These are phyloP conservation scores for Bellardia pandia DNA, from an alignment of 2,888 invertebrate species.

Conservation along the genomic window DNA sequence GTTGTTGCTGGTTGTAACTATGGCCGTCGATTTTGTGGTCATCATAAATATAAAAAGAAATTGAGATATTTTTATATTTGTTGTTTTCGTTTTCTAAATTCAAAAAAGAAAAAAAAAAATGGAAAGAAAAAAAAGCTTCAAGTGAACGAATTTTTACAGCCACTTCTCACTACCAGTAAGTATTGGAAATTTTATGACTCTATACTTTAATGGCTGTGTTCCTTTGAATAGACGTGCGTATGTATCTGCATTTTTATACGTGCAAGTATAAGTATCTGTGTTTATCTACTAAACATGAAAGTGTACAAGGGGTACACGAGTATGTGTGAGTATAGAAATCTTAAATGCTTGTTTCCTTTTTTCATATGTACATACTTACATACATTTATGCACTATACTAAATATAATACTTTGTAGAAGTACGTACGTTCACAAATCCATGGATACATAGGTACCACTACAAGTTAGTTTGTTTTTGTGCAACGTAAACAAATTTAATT, in stretches of 20 bases:
- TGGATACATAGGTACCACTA: not conserved
- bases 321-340: constrained; percentile 36
- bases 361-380: constrained; percentile 18
- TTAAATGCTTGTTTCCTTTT: constrained; percentile 72
- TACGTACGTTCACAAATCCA: not conserved
- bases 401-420: constrained; percentile 21
- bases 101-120: not conserved
- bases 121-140: not conserved
- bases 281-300: constrained; percentile 42
- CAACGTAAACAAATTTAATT: constrained; percentile 75
- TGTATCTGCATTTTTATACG: not conserved
- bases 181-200: constrained; percentile 58
- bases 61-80: constrained; percentile 33
- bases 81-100: constrained; percentile 17
- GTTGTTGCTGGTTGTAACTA: not conserved
- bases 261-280: constrained; percentile 9
- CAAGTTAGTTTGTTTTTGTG: constrained; percentile 67
- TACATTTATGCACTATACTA: not conserved
- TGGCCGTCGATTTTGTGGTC: constrained; percentile 39
- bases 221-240: not conserved
- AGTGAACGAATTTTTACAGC: constrained; percentile 44
- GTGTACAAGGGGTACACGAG: not conserved
- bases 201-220: constrained; percentile 45
- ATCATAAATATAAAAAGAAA: constrained; percentile 62
- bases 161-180: constrained; percentile 26